Percentiles rank a stretch among this genome's conserved stretches.
phyloP scores from a whole-genome alignment of 2,888 invertebrate species.

The Leptopilina drosophilae region DNA sequence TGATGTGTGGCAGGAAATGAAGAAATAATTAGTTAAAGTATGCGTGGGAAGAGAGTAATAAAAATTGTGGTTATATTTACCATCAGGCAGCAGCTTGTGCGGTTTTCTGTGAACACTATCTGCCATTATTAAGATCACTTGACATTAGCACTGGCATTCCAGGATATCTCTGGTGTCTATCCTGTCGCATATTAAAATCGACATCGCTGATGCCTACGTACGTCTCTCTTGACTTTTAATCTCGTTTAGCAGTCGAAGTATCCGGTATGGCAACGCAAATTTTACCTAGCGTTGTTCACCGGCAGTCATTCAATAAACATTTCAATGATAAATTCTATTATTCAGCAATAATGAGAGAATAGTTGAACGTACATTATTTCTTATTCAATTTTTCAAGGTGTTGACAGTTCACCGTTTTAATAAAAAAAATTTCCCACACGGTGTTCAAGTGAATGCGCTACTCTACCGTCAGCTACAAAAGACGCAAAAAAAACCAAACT shows the following conservation, averaged over 20 bases:
- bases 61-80: conserved; percentile 34
- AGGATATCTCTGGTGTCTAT: conserved; percentile 60
- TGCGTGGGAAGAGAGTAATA: conserved; percentile 6
- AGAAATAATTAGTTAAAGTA: conserved; percentile 9
- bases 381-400: conserved; percentile 57
- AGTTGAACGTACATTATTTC: conserved; percentile 59
- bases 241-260: conserved; percentile 11
- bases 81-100: conserved; percentile 65
- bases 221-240: conserved; percentile 5
- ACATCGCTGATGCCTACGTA: conserved; percentile 59
- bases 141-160: conserved; percentile 64
- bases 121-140: conserved; percentile 68
- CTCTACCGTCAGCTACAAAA: conserved; percentile 22
- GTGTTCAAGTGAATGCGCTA: conserved; percentile 39
- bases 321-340: conserved; percentile 47
- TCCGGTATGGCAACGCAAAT: conserved; percentile 44
- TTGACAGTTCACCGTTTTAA: conserved; percentile 72
- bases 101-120: conserved; percentile 73
- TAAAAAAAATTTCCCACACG: conserved; percentile 47
- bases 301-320: conserved; percentile 37
- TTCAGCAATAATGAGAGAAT: conserved; percentile 37
- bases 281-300: conserved; percentile 46
- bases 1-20: conserved; percentile 37
- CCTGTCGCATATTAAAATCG: conserved; percentile 63
- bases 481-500: not conserved